Evolutionary conservation across 2,888 invertebrate genomes (phyloP), one percentile per base, ranked within the genome.

Genomic region (Cacoxenus indagator): DNA sequence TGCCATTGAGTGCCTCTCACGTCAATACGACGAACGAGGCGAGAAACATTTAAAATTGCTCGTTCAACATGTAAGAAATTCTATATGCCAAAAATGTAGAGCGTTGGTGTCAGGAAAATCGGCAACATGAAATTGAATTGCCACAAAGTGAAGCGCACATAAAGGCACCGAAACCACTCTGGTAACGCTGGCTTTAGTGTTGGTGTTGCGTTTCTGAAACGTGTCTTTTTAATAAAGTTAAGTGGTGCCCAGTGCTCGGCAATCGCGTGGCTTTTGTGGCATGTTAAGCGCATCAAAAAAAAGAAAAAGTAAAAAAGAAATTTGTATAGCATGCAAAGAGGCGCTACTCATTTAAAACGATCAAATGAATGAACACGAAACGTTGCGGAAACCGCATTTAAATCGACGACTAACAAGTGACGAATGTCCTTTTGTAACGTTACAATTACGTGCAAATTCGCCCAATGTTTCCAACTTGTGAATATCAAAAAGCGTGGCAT

Each of bases 191-290:
- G 26, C 19, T 24, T 55, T 11, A 26, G 55, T 26, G 55, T n/a
- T n/a, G 4, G 14, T 26, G 27, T 24, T 14, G 55, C 11, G 55
- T 26, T 9, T 22, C 31, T 31, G 22, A 62, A 24, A 24, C 61
- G 24, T 43, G 45, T 9, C 61, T 43, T 24, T 43, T 45, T 62
- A 62, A 62, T 62, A 62, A 62, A 62, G 43, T 26, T 62, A 62
- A 62, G 61, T 62, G 61, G 61, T 62, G 24, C 59, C 14, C 31
- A 17, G 19, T 31, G 29, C 2, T n/a, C 26, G 55, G 1, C 14
- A 55, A 11, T 8, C 22, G 19, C 43, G 61, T 61, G 43, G 61
- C 43, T 61, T 61, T 61, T 61, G 61, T 61, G 61, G 61, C 37
- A n/a, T 37, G 3, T 22, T 61, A 22, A 61, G 43, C 22, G 37